Percentiles rank a stretch among this genome's conserved stretches.
Evolutionary conservation across 2,797 vertebrate species (phyloP).

Genomic region (Megalops cyprinoides): DNA sequence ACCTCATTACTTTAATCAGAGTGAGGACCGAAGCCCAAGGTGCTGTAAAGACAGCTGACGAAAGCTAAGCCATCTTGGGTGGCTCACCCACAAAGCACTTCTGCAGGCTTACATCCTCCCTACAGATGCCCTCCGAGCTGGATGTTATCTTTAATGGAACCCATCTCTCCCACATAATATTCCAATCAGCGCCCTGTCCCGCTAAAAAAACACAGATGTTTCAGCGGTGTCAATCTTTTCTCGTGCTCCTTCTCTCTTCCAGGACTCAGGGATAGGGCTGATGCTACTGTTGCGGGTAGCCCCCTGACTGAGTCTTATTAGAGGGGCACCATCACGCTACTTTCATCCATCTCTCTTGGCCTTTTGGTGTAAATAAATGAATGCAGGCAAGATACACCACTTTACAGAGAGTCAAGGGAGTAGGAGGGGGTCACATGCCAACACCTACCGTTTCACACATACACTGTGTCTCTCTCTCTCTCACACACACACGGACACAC

Average conservation of each 20-base stretch:
- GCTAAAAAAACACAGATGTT: not conserved
- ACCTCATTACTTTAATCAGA: conserved; percentile 40
- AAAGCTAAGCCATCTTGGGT: not conserved
- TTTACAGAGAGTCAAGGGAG: no score
- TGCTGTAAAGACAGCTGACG: not conserved
- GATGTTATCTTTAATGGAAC: conserved; percentile 1
- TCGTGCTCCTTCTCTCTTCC: not conserved
- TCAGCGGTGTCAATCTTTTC: not conserved
- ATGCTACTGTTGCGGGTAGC: not conserved
- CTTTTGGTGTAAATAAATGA: not conserved
- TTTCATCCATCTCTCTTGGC: not conserved
- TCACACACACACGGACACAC: not conserved
- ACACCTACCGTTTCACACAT: not conserved
- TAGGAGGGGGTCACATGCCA: not conserved
- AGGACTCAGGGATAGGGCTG: not conserved
- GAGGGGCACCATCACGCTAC: not conserved
- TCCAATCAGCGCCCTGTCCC: conserved; percentile 24
- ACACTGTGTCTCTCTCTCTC: not conserved
- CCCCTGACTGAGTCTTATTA: no score
- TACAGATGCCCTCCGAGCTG: conserved; percentile 35
- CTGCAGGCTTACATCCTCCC: not conserved
- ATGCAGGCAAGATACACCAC: no score
- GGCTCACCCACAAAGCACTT: not conserved
- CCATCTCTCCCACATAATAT: not conserved
- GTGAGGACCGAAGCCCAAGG: not conserved